Evolutionary conservation across 1,140 invertebrate species (phyloP), one percentile per base, ranked within the genome.

Genomic region (Hypsibius dujardini): DNA sequence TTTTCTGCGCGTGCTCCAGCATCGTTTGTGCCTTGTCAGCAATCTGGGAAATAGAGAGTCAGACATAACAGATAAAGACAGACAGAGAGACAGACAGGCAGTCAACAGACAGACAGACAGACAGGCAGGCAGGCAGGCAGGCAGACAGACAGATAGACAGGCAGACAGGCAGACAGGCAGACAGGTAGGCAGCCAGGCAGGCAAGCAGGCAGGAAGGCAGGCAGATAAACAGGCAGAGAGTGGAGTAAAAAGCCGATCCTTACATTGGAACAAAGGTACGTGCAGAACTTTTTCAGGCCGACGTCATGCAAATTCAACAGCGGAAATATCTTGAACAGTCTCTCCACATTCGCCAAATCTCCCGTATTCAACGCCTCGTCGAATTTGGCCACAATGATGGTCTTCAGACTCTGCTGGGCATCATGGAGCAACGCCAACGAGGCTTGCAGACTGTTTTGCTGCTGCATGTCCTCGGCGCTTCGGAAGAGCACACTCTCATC

Each of bases 261-360:
- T n/a, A 89, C 86, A 81, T 92, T 90, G 2, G 85, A 82, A 75
- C 89, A 89, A 1, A 98, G 83, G 80, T 95, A 97, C 42, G 84
- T 84, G n/a, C 91, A 90, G 78, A 96, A 95, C 76, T 92, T 87
- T 72, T 86, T 85, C 1, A 98, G 83, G 0, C 95, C 95, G 76
- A 92, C 90, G 60, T 89, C 85, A 73, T 96, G 89, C 80, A 92
- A 88, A 59, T 90, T 91, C 1, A 98, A 82, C 45, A 98, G 82
- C 1, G 95, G 95, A 80, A 98, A 98, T 76, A 98, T 88, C 81
- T 98, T 98, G 78, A 98, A 98, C 79, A 97, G 94, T 73, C 94
- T 79, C 77, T 98, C 94, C 28, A 97, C 88, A 1, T 90, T 90
- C 1, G 89, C 89, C 42, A 79, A 77, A 81, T 98, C 94, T 77